Base-by-base conservation (phyloP, 2,113 vertebrate genomes). In the Takifugu flavidus region DNA sequence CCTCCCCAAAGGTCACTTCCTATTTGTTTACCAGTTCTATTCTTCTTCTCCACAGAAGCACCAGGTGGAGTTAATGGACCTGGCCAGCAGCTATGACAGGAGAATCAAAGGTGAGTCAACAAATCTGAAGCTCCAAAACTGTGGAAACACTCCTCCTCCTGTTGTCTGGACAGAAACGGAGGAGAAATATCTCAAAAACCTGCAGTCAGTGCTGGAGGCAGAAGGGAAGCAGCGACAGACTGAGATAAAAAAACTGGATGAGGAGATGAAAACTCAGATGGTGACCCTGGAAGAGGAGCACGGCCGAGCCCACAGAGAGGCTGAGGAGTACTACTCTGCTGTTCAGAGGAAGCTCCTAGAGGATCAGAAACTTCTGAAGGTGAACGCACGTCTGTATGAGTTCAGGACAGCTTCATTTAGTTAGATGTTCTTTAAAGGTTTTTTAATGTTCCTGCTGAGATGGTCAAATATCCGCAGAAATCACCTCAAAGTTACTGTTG, bases 281-380 rank as follows among this genome's bases (percentile, higher is more conserved):
- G 80, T 12, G 0, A 65, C 81, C 0, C 84, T 98, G 79, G 85
- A 92, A 66, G 86, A 80, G 63, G 91, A 91, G 0, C 95, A 97
- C 0, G 91, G 94, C 77, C 86, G 85, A 47, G 90, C 90, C 2
- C 94, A 95, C 58, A 74, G 75, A 0, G 81, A 92, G 12, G 91
- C 94, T 4, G 94, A 93, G 77, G 93, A 93, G 78, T 93, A 94
- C 76, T 94, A 93, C 82, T 91, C 88, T 0, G 86, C 2, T 0
- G 1, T 58, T 2, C 49, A 94, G 4, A 89, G 88, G 61, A 94
- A 91, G 0, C 75, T 91, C 28, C 89, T 93, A 77, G 90, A 88
- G 52, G 67, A 95, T 14, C 93, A 93, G 85, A 92, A 62, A 54
- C 64, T 78, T 6, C 91, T 95, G 61, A 93, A 96, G 94, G 96